Percentiles rank a stretch among this genome's conserved stretches.
Evolutionary conservation across 2,888 invertebrate species (phyloP).

Genomic region (Peribatodes rhomboidaria): DNA sequence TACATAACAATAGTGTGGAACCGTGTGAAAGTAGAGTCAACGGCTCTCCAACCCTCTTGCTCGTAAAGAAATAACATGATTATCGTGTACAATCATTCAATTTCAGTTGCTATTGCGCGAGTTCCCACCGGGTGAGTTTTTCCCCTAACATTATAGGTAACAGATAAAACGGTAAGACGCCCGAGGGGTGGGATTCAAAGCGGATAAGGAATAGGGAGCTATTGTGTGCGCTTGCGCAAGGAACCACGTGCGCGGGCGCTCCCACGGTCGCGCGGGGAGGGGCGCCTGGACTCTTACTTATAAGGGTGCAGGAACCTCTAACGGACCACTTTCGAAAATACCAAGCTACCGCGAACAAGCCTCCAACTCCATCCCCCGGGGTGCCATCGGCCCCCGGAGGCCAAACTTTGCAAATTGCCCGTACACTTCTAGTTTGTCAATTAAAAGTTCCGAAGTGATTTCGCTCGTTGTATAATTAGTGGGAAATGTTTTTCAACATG

Average conservation of each 20-base stretch:
- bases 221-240: constrained; percentile 83
- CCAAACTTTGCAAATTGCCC: constrained; percentile 44
- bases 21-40: constrained; percentile 76
- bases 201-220: constrained; percentile 75
- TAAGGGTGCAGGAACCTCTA: constrained; percentile 60
- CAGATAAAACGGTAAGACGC: constrained; percentile 80
- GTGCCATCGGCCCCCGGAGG: constrained; percentile 69
- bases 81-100: constrained; percentile 75
- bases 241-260: constrained; percentile 78
- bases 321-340: constrained; percentile 73
- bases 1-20: constrained; percentile 66
- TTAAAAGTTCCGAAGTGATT: constrained; percentile 60
- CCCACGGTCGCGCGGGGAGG: constrained; percentile 77
- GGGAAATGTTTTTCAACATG: constrained; percentile 46
- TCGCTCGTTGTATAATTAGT: constrained; percentile 66
- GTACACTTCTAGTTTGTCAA: constrained; percentile 59
- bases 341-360: constrained; percentile 62
- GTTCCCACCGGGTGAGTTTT: constrained; percentile 82
- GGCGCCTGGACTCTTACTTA: constrained; percentile 69
- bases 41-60: constrained; percentile 69
- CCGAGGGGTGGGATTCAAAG: constrained; percentile 80
- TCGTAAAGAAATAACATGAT: constrained; percentile 62
- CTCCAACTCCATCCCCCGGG: constrained; percentile 59
- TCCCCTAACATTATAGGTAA: constrained; percentile 80
- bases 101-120: constrained; percentile 75